Evolutionary conservation across 1,140 invertebrate genomes (phyloP), one percentile per base, ranked within the genome.

Genomic region (Polypedilum vanderplanki): DNA sequence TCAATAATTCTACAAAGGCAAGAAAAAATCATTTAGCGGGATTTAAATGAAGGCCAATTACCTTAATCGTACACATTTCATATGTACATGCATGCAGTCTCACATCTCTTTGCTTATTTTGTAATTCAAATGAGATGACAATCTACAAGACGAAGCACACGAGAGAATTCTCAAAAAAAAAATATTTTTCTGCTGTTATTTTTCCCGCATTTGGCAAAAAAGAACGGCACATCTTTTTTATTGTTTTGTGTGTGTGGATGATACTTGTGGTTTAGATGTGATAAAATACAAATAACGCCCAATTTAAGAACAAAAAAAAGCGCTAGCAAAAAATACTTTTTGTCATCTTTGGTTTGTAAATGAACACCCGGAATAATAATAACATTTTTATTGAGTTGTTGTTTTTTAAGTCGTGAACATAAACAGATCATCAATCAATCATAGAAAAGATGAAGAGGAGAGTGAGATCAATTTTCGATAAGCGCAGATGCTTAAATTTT

Each of bases 61-160:
- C 46, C 46, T n/a, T n/a, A 57, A 57, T 57, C 46, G 46, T 57
- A 57, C 46, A 3, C 24, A 33, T 33, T 33, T 33, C 24, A 33
- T 33, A 33, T 33, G 24, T 33, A 33, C 24, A 33, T 33, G 24
- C 24, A 33, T 33, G 24, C 24, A 33, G 24, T 33, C 24, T 33
- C 24, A 33, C 24, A 33, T 33, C 24, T 33, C 24, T 33, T 33
- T 33, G 24, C 24, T n/a, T 57, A n/a, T 57, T 57, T 57, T 57
- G 46, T 4, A 57, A 57, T 57, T 57, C 46, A 57, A 57, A 57
- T 57, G 46, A 57, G 46, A 57, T 57, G 46, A n/a, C 46, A 57
- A 57, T 15, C 46, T 57, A 57, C 15, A 15, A 33, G 24, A 33
- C 5, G 24, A 33, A 33, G 24, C 24, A 33, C 24, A 33, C 24